These are phyloP conservation scores for Taphrorychus bicolor DNA, from an alignment of 2,888 invertebrate species.

Conservation along the genomic window DNA sequence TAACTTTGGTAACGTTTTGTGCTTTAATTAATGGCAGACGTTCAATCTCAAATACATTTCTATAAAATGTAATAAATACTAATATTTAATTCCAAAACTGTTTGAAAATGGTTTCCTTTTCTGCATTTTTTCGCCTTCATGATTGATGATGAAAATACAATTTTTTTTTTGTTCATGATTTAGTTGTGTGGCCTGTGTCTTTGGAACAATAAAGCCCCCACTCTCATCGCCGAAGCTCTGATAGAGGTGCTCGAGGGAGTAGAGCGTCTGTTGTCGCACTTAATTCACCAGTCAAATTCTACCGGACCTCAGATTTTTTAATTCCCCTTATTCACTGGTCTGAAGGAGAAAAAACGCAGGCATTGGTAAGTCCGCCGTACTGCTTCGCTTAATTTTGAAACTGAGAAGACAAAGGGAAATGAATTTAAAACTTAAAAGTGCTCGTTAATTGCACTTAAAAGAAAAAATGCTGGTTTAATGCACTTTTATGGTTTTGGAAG, in stretches of 20 bases:
- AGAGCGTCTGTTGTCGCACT: slow-evolving; percentile 68
- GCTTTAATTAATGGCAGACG: too few species aligned
- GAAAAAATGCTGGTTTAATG: too few species aligned
- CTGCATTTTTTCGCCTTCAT: too few species aligned
- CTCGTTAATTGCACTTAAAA: too few species aligned
- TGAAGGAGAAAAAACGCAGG: slow-evolving; percentile 18
- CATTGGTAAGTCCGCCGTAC: slow-evolving; percentile 52
- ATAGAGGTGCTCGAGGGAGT: slow-evolving; percentile 64
- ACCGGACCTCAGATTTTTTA: not conserved
- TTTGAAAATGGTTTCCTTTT: too few species aligned
- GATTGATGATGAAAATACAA: not conserved
- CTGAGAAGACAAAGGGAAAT: too few species aligned
- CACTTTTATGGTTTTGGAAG: too few species aligned
- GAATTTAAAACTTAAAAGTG: too few species aligned
- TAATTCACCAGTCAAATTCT: slow-evolving; percentile 63
- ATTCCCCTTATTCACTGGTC: not conserved
- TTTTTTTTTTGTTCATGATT: slow-evolving; percentile 7
- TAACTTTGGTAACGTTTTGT: too few species aligned
- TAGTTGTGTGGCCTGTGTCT: slow-evolving; percentile 56
- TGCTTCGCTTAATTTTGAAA: not conserved
- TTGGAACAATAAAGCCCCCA: slow-evolving; percentile 24
- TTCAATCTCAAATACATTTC: too few species aligned
- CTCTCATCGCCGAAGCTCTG: slow-evolving; percentile 45
- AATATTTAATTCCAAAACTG: too few species aligned
- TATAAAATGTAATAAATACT: too few species aligned